A percentile compares a stretch with the other conserved stretches of the same genome.
Conservation (phyloP, 2,797 vertebrate genomes). For the Alectoris magna region DNA sequence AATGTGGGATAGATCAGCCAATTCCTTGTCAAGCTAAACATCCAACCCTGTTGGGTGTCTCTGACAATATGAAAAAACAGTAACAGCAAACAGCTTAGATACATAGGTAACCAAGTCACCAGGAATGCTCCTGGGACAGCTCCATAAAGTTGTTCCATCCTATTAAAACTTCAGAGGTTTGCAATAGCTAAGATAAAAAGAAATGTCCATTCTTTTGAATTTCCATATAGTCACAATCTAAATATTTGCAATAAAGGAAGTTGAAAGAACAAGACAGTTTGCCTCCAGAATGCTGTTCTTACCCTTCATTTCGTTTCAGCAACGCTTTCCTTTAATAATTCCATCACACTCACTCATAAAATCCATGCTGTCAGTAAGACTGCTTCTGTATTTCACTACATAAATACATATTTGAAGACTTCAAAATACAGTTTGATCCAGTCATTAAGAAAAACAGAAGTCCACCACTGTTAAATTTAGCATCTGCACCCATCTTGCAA, state of each 20-base stretch:
- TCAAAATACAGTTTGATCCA: not conserved
- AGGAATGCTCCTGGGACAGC: not conserved
- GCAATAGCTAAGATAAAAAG: not conserved
- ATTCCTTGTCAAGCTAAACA: not conserved
- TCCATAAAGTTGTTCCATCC: not conserved
- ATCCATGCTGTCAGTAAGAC: not conserved
- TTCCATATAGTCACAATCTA: not conserved
- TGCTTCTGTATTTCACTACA: not conserved
- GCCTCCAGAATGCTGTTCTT: not conserved
- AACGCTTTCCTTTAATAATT: not conserved
- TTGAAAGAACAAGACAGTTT: not conserved
- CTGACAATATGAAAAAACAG: not conserved
- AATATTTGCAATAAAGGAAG: not conserved
- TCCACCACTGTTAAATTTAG: constrained; percentile 3
- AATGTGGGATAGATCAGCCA: not conserved
- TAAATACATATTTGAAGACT: not conserved
- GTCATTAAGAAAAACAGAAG: constrained; percentile 28
- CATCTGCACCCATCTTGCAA: not conserved
- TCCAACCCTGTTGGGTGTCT: not conserved
- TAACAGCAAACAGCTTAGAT: not conserved
- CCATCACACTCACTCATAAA: not conserved
- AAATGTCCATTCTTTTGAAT: not conserved
- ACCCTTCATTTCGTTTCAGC: not conserved
- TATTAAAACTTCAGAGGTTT: not conserved
- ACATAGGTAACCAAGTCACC: not conserved